Conservation (phyloP, 2,113 vertebrate genomes). For the Phrynocephalus versicolor region DNA sequence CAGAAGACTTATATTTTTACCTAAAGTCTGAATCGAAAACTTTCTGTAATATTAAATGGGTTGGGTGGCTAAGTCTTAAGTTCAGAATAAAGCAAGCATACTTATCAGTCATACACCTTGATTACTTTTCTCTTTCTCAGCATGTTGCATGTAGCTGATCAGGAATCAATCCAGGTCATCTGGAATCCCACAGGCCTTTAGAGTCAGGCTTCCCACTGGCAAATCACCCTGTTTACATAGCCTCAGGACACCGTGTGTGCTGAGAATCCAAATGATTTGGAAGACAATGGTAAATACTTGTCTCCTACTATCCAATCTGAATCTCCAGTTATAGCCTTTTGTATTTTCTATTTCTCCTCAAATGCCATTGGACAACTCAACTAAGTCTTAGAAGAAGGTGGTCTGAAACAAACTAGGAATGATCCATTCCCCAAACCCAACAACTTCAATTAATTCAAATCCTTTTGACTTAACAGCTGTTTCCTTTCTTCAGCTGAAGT, state of each 20-base stretch:
- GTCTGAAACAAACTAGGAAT: not conserved
- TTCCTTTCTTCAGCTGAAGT: not conserved
- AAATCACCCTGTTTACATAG: slow-evolving; percentile 8
- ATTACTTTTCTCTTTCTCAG: slow-evolving; percentile 34
- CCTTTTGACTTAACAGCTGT: not conserved
- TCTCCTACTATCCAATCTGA: not conserved
- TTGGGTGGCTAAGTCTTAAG: not conserved
- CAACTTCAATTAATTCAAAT: slow-evolving; percentile 4
- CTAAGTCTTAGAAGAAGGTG: not conserved
- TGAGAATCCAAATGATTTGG: slow-evolving; percentile 2
- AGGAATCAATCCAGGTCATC: slow-evolving; percentile 22
- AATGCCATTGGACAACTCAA: not conserved
- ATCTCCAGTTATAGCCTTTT: slow-evolving; percentile 11
- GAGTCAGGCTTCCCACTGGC: not conserved
- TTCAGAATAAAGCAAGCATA: not conserved
- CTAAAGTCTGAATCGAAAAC: not conserved
- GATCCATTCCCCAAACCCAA: not conserved
- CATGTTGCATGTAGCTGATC: slow-evolving; percentile 1
- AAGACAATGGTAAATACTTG: slow-evolving; percentile 11
- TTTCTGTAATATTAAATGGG: not conserved
- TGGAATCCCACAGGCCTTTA: not conserved
- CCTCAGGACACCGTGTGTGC: not conserved
- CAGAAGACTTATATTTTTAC: not conserved
- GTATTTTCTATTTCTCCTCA: not conserved
- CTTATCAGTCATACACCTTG: not conserved